Conservation (phyloP, 2,888 invertebrate genomes). For the Chrysopilus asiliformis region DNA sequence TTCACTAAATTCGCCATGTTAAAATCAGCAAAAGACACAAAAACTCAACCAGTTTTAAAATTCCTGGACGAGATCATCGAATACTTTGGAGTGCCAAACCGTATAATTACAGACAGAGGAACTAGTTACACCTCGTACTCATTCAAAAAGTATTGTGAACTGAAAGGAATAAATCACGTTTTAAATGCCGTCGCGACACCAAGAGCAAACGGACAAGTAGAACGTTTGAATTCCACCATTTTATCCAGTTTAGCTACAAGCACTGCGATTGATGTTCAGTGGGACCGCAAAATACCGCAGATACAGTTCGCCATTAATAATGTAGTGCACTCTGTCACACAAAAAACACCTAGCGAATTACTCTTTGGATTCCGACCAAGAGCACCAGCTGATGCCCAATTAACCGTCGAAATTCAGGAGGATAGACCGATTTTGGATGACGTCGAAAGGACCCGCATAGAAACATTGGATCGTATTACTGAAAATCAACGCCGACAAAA, state of each 20-base stretch:
- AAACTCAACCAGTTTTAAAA: neutral
- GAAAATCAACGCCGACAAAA: neutral
- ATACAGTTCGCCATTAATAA: too few species aligned
- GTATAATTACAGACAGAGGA: neutral
- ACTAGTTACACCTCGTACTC: neutral
- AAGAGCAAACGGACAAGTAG: conserved; percentile 7
- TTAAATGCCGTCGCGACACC: conserved; percentile 3
- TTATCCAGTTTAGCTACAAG: neutral
- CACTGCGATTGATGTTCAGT: too few species aligned
- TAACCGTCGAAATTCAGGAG: neutral
- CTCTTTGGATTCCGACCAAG: too few species aligned
- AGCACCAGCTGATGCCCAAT: too few species aligned
- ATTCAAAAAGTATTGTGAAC: neutral
- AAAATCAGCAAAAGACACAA: too few species aligned
- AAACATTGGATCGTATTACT: neutral
- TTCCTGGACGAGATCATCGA: neutral
- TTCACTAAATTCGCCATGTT: too few species aligned
- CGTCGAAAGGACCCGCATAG: neutral
- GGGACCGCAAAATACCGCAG: too few species aligned
- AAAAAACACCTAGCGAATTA: neutral
- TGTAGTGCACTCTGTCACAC: neutral
- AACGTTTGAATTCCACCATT: conserved; percentile 4
- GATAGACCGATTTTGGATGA: neutral
- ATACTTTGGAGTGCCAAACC: neutral
- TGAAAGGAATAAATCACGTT: conserved; percentile 2